Evolutionary conservation across 2,888 invertebrate genomes (phyloP).

Genomic region (Neoscelio sp.): DNA sequence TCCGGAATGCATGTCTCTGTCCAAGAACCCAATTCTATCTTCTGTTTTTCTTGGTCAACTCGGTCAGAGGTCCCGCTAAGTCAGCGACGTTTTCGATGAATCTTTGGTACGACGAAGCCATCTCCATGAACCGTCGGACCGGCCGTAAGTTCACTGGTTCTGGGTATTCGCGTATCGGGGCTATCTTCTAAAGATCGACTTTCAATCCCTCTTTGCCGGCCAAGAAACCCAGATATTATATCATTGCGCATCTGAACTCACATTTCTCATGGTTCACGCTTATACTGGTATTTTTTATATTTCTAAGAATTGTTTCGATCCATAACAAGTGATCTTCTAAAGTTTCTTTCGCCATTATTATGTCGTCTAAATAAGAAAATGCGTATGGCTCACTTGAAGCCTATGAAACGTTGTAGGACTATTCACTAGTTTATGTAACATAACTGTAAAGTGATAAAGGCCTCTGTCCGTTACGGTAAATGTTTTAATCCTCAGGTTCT

Average conservation of each 20-base stretch:
- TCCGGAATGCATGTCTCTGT: not conserved
- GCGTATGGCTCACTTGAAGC: conserved; percentile 59
- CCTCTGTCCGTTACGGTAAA: conserved; percentile 73
- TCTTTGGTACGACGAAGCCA: conserved; percentile 73
- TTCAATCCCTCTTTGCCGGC: no score
- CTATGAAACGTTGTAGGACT: conserved; percentile 73
- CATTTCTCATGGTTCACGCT: conserved; percentile 46
- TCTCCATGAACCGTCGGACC: conserved; percentile 75
- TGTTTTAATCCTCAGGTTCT: conserved; percentile 65
- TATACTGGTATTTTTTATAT: conserved; percentile 10
- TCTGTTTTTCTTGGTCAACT: conserved; percentile 27
- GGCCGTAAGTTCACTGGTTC: no score
- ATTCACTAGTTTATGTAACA: conserved; percentile 73
- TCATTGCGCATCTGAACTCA: conserved; percentile 44
- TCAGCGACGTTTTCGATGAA: conserved; percentile 68
- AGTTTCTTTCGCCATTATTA: conserved; percentile 44
- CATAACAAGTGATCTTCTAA: conserved; percentile 49
- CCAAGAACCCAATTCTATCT: conserved; percentile 25
- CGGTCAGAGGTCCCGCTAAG: conserved; percentile 22
- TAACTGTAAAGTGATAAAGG: conserved; percentile 72
- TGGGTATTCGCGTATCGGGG: no score
- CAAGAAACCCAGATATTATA: conserved; percentile 50
- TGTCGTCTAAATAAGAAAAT: conserved; percentile 59
- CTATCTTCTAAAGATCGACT: no score
- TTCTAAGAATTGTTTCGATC: conserved; percentile 20